These are phyloP conservation scores for Apamea epomidion DNA, from an alignment of 2,888 invertebrate genomes.

Conservation along the genomic window DNA sequence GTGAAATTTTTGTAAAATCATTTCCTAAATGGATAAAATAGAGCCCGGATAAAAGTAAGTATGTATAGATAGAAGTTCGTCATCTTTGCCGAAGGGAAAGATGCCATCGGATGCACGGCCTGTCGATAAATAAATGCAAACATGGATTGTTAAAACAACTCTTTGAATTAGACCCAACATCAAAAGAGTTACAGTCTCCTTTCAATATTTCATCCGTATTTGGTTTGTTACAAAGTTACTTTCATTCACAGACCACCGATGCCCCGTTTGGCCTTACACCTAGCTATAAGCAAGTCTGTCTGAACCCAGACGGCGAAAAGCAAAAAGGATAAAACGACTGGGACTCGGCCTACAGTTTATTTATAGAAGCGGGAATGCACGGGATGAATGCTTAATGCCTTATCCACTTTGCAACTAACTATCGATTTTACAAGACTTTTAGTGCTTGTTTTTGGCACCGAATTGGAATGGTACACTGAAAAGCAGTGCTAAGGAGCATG, in stretches of 20 bases:
- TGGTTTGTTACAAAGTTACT: neutral
- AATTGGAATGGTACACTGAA: neutral
- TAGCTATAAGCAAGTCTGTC: slow-evolving; percentile 33
- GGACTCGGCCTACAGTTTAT: slow-evolving; percentile 59
- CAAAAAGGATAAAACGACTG: slow-evolving; percentile 60
- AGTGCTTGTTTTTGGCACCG: slow-evolving; percentile 30
- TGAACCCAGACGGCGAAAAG: slow-evolving; percentile 55
- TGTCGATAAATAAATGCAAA: neutral
- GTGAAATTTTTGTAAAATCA: no score
- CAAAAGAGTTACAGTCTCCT: neutral
- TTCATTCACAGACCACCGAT: neutral
- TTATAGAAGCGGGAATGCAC: slow-evolving; percentile 64
- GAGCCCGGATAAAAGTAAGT: neutral
- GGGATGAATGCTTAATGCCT: slow-evolving; percentile 63
- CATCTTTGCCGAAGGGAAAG: no score
- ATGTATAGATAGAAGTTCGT: neutral
- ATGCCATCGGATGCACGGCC: neutral
- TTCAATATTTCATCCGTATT: neutral
- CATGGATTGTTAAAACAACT: neutral
- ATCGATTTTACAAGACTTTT: slow-evolving; percentile 30
- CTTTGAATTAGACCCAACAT: neutral
- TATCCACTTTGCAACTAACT: slow-evolving; percentile 56
- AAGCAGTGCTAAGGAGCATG: neutral
- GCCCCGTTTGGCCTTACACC: slow-evolving; percentile 13
- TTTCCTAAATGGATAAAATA: no score